Evolutionary conservation across 2,113 vertebrate genomes (phyloP).

Genomic region (Chloebia gouldiae): DNA sequence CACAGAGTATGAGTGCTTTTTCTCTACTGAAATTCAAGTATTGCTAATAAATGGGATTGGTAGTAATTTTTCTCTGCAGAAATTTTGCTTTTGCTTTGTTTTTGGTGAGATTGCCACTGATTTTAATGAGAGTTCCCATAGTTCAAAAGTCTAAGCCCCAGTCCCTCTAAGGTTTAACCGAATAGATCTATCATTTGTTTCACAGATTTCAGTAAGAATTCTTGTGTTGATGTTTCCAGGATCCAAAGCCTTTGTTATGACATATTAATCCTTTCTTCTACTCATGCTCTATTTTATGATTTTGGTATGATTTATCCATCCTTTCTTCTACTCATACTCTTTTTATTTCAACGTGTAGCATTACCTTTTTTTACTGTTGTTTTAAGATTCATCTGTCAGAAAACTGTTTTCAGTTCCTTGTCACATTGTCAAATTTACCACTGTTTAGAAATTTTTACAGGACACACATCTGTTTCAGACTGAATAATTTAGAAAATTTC

Average conservation of each 20-base stretch:
- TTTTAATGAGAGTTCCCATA: background rate
- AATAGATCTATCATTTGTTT: slow-evolving; percentile 11
- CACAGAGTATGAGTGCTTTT: background rate
- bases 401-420: background rate
- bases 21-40: background rate
- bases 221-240: background rate
- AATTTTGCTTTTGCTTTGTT: background rate
- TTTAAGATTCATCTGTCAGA: background rate
- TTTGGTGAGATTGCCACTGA: background rate
- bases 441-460: slow-evolving; percentile 1
- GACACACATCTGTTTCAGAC: slow-evolving; percentile 7
- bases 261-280: background rate
- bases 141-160: background rate
- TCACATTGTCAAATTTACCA: background rate
- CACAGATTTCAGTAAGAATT: background rate
- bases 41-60: background rate
- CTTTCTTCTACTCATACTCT: background rate
- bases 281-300: background rate
- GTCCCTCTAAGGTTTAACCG: background rate
- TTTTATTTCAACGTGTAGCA: background rate
- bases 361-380: background rate
- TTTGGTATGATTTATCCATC: background rate
- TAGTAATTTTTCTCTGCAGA: background rate
- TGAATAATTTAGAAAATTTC: slow-evolving; percentile 1
- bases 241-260: slow-evolving; percentile 1